Base-by-base conservation (phyloP, 2,888 invertebrate genomes). In the Melipona beecheii region DNA sequence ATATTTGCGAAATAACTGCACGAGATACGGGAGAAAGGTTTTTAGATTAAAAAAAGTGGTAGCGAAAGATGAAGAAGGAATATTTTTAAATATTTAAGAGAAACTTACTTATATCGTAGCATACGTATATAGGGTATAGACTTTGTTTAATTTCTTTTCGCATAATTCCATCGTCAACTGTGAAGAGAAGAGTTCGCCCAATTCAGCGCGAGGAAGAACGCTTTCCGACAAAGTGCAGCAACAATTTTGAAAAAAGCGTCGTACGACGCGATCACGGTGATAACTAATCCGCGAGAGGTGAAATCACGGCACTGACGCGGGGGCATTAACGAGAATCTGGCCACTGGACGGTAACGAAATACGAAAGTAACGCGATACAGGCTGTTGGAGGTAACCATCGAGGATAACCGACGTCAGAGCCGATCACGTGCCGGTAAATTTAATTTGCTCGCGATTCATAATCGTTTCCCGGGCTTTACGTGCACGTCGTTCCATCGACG, bases 401-500 rank as follows among this genome's bases (percentile, higher is more conserved):
- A 21, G 66, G 36, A 54, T 70, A 70, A 70, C 36, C 36, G 56
- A 54, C n/a, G 36, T 70, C 70, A 70, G 36, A 36, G 17, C 36
- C 31, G 52, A 73, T 62, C 64, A 73, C 43, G 62, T 36, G 73
- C 31, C 31, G 52, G 27, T 64, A 64, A 73, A 73, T 73, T 73
- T 64, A 73, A 73, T 73, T 73, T 64, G 56, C 52, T 62, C 50
- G 64, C 64, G 64, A 50, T 64, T 73, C 70, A 56, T 70, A 70
- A 70, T 70, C 70, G 56, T 73, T 73, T 52, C n/a, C 27, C 31
- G n/a, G 19, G 50, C 19, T 73, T 73, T 64, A 73, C 73, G 73
- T 73, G 50, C 73, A 50, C 73, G 64, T 73, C 73, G 73, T 73
- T 52, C 31, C 62, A 64, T 73, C 73, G 64, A 73, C 52, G 56